Evolutionary conservation across 92 coral and sea anemone genomes (phyloP), one percentile per base, ranked within the genome.

Genomic region (Virgularia gustaviana): DNA sequence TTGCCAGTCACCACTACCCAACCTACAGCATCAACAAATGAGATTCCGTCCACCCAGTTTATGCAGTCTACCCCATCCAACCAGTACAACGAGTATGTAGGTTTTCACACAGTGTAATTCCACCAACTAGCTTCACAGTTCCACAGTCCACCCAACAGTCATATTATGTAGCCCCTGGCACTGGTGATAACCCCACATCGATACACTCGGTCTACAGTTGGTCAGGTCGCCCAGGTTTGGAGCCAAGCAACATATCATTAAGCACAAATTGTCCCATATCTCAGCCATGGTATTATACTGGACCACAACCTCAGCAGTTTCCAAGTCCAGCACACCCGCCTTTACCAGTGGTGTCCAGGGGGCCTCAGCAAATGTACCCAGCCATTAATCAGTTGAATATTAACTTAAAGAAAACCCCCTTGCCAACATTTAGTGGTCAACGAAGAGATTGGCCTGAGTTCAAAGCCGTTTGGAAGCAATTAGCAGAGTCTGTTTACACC

Each of bases 381-480:
- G 19, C 27, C 27, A 19, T 27, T n/a, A 55, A 55, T 19, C 27
- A 55, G 27, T 25, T 36, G 0, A 55, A 25, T 36, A 55, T 55
- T 25, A 55, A 24, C 12, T 55, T 83, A 0, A 78, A 83, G 83
- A 83, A 78, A 63, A 83, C 78, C 41, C 12, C 83, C n/a, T 36
- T 83, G 9, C 81, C 81, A 59, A 83, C 81, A 33, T 83, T 83
- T 34, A 61, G 79, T 23, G 78, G 86, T 5, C 72, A 36, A 36
- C 29, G 86, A 47, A 81, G 18, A 35, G 81, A 81, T 15, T 83
- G 87, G 87, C 83, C 79, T n/a, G n/a, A n/a, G n/a, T n/a, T n/a
- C n/a, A n/a, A n/a, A n/a, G n/a, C n/a, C n/a, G n/a, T n/a, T n/a
- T 85, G 85, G 88, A 85, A 76, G 24, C 79, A 79, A 27, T 42